phyloP scores from a whole-genome alignment of 2,797 vertebrate genomes.

The Octomys mimax region DNA sequence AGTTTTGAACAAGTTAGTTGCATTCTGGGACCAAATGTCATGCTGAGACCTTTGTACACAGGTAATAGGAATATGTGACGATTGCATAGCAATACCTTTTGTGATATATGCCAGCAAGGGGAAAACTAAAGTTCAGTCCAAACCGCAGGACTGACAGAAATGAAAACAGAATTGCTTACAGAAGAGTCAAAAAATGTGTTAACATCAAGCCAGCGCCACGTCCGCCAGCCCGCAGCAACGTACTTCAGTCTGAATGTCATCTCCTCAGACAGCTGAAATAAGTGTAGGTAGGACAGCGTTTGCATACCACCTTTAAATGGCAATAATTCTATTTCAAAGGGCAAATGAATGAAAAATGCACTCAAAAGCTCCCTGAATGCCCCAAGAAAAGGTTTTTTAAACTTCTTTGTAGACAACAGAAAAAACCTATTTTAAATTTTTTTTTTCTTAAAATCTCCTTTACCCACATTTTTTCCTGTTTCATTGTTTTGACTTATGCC shows the following conservation, averaged over 20 bases:
- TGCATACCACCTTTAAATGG: conserved; percentile 73
- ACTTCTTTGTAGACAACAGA: conserved; percentile 55
- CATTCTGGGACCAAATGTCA: background rate
- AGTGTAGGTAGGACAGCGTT: conserved; percentile 30
- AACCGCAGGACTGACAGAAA: background rate
- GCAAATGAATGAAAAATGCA: conserved; percentile 74
- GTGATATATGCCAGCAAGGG: background rate
- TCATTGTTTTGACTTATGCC: conserved; percentile 12
- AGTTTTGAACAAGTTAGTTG: background rate
- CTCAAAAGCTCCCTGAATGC: conserved; percentile 51
- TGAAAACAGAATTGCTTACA: conserved; percentile 45
- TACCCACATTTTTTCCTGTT: conserved; percentile 30
- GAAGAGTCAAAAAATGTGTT: conserved; percentile 43
- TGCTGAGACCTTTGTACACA: background rate
- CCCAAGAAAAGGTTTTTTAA: conserved; percentile 65
- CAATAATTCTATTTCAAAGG: conserved; percentile 76
- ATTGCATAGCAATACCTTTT: background rate
- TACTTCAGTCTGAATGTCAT: conserved; percentile 35
- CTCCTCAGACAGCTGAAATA: conserved; percentile 24
- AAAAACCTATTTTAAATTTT: conserved; percentile 47
- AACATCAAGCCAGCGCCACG: background rate
- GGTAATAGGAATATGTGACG: conserved; percentile 37
- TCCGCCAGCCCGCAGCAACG: background rate
- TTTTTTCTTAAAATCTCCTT: conserved; percentile 38
- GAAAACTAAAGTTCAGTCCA: conserved; percentile 43